These are phyloP conservation scores for Pediacus dermestoides DNA, from an alignment of 2,888 invertebrate genomes.

Conservation along the genomic window DNA sequence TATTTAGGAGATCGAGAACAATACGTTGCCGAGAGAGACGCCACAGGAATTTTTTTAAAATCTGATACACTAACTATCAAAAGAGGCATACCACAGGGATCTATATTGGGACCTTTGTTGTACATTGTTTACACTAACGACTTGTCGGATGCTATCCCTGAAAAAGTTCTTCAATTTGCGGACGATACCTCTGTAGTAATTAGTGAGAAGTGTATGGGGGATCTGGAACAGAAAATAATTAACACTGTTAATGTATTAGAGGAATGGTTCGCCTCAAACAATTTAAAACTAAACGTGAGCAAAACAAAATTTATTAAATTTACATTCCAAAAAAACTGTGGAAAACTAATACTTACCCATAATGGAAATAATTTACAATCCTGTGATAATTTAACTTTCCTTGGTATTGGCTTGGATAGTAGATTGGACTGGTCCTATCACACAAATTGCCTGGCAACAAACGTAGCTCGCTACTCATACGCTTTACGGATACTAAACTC, in stretches of 20 bases:
- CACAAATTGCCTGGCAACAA: neutral
- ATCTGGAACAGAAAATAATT: neutral
- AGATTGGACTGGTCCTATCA: neutral
- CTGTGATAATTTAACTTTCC: neutral
- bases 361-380: neutral
- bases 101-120: neutral
- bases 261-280: neutral
- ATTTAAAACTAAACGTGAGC: neutral
- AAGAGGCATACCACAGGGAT: constrained; percentile 4
- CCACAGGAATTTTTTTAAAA: no score
- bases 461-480: neutral
- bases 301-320: neutral
- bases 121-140: constrained; percentile 1
- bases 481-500: neutral
- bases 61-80: neutral
- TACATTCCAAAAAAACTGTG: no score
- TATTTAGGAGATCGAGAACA: no score
- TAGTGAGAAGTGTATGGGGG: neutral
- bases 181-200: constrained; percentile 1
- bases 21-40: no score
- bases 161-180: neutral
- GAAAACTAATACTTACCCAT: no score
- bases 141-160: neutral
- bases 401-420: neutral
- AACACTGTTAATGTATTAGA: neutral